Conservation (phyloP, 2,797 vertebrate genomes). For the Muscicapa striata region DNA sequence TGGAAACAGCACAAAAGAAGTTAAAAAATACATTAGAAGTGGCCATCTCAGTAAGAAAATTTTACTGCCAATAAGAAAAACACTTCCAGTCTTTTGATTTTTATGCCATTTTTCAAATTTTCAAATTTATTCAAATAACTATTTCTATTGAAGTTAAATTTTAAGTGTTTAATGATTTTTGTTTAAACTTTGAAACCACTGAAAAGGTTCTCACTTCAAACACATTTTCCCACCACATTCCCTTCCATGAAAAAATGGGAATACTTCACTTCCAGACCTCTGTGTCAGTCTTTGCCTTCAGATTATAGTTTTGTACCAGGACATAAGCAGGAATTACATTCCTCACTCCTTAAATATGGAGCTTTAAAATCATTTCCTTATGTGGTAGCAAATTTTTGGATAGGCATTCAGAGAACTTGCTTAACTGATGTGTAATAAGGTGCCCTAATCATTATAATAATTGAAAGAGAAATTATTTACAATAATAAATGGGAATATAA, state of each 20-base stretch:
- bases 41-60: not conserved
- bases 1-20: not conserved
- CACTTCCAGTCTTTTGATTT: not conserved
- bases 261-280: not conserved
- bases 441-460: slow-evolving; percentile 47
- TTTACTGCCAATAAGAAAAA: not conserved
- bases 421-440: slow-evolving; percentile 39
- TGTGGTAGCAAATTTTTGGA: not conserved
- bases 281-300: not conserved
- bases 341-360: not conserved
- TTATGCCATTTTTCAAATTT: not conserved
- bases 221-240: not conserved
- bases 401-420: not conserved
- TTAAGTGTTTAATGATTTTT: not conserved
- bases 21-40: not conserved
- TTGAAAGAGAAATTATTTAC: slow-evolving; percentile 68
- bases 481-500: slow-evolving; percentile 62
- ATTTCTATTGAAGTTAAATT: not conserved
- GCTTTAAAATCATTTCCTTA: not conserved
- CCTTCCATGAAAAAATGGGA: not conserved
- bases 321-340: not conserved
- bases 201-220: not conserved
- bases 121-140: not conserved
- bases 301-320: not conserved
- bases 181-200: not conserved